Percentiles rank a stretch among this genome's conserved stretches.
Conservation (phyloP, 2,888 invertebrate species). For the Drosophila ustulata region DNA sequence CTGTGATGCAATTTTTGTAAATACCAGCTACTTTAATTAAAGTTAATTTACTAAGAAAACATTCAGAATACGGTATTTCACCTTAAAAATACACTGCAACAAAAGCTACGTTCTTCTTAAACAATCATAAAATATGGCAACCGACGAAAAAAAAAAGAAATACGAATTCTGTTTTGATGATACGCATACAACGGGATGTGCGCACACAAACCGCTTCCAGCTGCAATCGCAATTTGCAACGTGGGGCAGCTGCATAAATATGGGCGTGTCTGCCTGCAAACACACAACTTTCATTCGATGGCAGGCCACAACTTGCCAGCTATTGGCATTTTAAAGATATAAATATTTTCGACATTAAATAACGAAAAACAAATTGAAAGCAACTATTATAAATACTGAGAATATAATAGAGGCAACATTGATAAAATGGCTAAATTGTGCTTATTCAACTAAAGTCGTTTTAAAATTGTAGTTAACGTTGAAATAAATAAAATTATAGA, state of each 20-base stretch:
- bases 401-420: too few relatives aligned
- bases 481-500: too few relatives aligned
- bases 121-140: slow-evolving; percentile 35
- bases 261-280: slow-evolving; percentile 10
- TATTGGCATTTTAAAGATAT: not conserved
- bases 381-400: too few relatives aligned
- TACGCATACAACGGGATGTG: slow-evolving; percentile 8
- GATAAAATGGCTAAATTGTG: too few relatives aligned
- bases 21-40: slow-evolving; percentile 60
- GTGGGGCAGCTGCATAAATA: slow-evolving; percentile 54
- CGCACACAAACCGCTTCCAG: slow-evolving; percentile 38
- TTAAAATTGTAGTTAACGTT: too few relatives aligned
- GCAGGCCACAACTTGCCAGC: slow-evolving; percentile 8
- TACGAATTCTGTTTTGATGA: slow-evolving; percentile 19
- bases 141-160: slow-evolving; percentile 17
- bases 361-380: not conserved
- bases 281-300: slow-evolving; percentile 2
- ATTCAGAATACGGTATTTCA: slow-evolving; percentile 25
- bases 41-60: slow-evolving; percentile 75
- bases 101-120: slow-evolving; percentile 26
- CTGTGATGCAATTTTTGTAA: slow-evolving; percentile 38
- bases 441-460: too few relatives aligned
- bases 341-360: not conserved
- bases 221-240: slow-evolving; percentile 44
- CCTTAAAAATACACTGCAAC: slow-evolving; percentile 70